Conservation (phyloP, 2,113 vertebrate genomes). For the Centropus bengalensis region DNA sequence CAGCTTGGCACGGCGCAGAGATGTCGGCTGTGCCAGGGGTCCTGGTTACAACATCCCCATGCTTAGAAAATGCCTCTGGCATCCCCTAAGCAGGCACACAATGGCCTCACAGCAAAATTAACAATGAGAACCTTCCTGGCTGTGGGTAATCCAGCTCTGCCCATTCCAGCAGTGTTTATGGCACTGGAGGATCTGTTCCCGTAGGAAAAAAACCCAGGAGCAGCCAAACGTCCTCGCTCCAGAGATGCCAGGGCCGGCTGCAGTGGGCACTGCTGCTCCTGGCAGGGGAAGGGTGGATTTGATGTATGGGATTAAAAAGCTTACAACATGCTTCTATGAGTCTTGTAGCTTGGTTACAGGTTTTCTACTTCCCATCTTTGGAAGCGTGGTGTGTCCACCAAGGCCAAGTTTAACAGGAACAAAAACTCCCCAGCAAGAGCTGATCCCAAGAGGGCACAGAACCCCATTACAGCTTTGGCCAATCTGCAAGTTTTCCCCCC, state of each 20-base stretch:
- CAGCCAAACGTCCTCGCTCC: not conserved
- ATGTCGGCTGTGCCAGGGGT: not conserved
- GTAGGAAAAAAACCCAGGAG: not conserved
- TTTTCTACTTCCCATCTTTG: not conserved
- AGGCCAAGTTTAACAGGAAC: not conserved
- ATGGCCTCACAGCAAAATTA: not conserved
- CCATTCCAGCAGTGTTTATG: fast-evolving
- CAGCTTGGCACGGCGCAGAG: too few species aligned
- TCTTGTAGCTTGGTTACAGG: not conserved
- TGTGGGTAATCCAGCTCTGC: not conserved
- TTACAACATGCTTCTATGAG: fast-evolving
- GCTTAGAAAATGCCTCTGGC: not conserved
- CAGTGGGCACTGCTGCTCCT: not conserved
- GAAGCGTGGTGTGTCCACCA: not conserved
- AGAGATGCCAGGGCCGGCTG: not conserved
- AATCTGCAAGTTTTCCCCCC: not conserved
- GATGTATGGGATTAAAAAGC: not conserved
- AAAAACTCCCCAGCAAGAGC: not conserved
- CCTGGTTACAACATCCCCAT: fast-evolving
- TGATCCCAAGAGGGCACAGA: not conserved
- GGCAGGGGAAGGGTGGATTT: not conserved
- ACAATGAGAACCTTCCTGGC: fast-evolving
- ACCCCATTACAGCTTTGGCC: not conserved
- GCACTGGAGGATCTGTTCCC: not conserved
- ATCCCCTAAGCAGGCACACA: fast-evolving